These are phyloP conservation scores for Chouioia cunea DNA, from an alignment of 2,888 invertebrate genomes.

Conservation along the genomic window DNA sequence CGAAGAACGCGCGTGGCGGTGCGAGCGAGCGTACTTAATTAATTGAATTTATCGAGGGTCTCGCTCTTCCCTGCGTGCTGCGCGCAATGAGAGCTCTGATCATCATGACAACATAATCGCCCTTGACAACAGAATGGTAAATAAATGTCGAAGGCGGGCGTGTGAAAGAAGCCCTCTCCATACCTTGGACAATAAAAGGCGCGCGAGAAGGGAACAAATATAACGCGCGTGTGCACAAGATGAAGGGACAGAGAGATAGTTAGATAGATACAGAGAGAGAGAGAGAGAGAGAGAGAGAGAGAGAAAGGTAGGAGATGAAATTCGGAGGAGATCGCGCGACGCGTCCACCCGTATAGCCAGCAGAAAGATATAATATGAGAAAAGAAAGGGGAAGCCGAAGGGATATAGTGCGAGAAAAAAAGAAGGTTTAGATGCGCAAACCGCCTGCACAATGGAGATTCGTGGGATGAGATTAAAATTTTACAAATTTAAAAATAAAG, in stretches of 20 bases:
- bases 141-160: conserved; percentile 41
- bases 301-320: background rate
- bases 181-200: conserved; percentile 10
- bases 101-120: conserved; percentile 49
- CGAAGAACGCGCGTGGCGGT: background rate
- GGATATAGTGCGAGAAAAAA: background rate
- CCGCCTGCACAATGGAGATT: too few species aligned
- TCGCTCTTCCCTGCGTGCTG: too few species aligned
- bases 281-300: background rate
- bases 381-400: background rate
- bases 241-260: background rate
- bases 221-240: background rate
- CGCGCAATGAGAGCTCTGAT: conserved; percentile 24
- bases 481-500: too few species aligned
- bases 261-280: background rate
- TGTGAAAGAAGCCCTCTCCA: background rate
- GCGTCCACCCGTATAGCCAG: background rate
- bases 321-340: background rate
- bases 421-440: background rate
- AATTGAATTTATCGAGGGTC: conserved; percentile 48
- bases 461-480: too few species aligned
- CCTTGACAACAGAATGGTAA: conserved; percentile 47
- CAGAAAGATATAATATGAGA: background rate
- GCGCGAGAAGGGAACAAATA: conserved; percentile 1
- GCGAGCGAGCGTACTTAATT: conserved; percentile 29